Percentiles rank a stretch among this genome's conserved stretches.
Evolutionary conservation across 2,113 vertebrate species (phyloP).

Genomic region (Peromyscus californicus): DNA sequence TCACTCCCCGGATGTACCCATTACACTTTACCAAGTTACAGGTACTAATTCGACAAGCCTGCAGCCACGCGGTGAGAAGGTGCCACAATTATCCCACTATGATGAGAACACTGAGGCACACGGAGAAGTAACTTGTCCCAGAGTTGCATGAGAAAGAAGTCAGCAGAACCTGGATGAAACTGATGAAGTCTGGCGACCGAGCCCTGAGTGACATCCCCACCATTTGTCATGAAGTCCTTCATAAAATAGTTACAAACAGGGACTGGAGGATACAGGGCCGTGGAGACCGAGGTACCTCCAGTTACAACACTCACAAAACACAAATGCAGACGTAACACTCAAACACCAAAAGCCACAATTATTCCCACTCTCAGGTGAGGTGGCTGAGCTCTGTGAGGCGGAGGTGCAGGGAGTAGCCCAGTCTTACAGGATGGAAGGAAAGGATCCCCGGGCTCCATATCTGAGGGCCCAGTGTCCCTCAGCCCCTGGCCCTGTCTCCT

Average conservation of each 20-base stretch:
- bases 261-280: not conserved
- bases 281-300: not conserved
- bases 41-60: not conserved
- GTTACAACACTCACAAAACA: not conserved
- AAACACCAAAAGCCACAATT: not conserved
- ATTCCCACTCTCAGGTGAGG: not conserved
- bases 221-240: not conserved
- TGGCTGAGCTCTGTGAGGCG: not conserved
- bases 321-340: not conserved
- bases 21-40: not conserved
- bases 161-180: not conserved
- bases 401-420: not conserved
- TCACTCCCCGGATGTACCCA: fast-evolving
- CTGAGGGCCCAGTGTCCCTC: not conserved
- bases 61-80: too few species aligned
- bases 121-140: not conserved
- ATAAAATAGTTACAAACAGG: not conserved
- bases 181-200: not conserved
- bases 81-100: not conserved
- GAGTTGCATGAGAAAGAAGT: not conserved
- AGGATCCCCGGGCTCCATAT: not conserved
- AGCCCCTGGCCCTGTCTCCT: not conserved
- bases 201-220: not conserved
- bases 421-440: not conserved
- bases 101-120: not conserved